Percentiles rank a stretch among this genome's conserved stretches.
Evolutionary conservation across 1,140 invertebrate species (phyloP).

Genomic region (Danaus melanippus): DNA sequence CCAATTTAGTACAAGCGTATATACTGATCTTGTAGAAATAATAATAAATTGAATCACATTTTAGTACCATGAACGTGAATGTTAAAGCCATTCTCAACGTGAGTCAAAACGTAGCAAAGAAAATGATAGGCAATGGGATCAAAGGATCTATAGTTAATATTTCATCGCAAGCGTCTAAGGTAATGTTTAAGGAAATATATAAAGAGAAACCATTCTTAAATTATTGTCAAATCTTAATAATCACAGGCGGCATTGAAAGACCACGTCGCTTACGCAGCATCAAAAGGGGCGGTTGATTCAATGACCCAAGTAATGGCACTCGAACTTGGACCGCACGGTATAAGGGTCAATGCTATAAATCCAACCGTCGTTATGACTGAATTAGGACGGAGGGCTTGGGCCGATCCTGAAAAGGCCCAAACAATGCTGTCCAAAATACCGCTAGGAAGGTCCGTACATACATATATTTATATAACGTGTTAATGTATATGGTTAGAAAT

Average conservation of each 20-base stretch:
- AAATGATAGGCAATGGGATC: slow-evolving; percentile 80
- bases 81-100: slow-evolving; percentile 88
- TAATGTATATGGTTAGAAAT: background rate
- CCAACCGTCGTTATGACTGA: slow-evolving; percentile 92
- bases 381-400: slow-evolving; percentile 87
- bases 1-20: slow-evolving; percentile 6
- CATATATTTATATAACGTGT: background rate
- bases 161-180: slow-evolving; percentile 82
- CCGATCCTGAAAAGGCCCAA: slow-evolving; percentile 79
- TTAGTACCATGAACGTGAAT: slow-evolving; percentile 83
- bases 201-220: background rate
- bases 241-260: slow-evolving; percentile 77
- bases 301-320: slow-evolving; percentile 84
- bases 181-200: slow-evolving; percentile 20
- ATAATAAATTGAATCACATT: slow-evolving; percentile 47
- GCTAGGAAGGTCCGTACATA: slow-evolving; percentile 70
- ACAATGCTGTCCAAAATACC: slow-evolving; percentile 86
- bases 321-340: slow-evolving; percentile 87
- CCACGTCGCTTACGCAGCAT: slow-evolving; percentile 83
- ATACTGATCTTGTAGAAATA: background rate
- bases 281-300: slow-evolving; percentile 79
- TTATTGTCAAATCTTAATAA: background rate
- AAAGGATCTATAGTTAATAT: slow-evolving; percentile 91
- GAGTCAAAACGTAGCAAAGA: slow-evolving; percentile 81
- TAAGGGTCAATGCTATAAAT: slow-evolving; percentile 91